A percentile compares a stretch with the other conserved stretches of the same genome.
Conservation (phyloP, 2,797 vertebrate species). For the Orestias chungarensis region DNA sequence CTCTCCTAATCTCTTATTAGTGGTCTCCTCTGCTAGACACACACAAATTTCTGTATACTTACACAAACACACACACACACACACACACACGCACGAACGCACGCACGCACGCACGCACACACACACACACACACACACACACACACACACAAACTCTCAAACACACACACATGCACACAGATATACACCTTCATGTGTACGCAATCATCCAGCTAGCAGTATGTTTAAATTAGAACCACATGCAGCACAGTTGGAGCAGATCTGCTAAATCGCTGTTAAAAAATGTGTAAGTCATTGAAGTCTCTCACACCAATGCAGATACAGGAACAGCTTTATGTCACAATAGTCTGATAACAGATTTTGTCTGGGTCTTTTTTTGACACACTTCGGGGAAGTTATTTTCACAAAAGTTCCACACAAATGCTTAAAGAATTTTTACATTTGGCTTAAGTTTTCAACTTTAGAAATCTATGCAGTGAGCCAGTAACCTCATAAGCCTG, state of each 20-base stretch:
- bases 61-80: slow-evolving; percentile 21
- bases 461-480: background rate
- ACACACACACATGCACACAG: slow-evolving; percentile 11
- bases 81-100: slow-evolving; percentile 33
- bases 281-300: slow-evolving; percentile 61
- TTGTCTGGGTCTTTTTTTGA: background rate
- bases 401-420: background rate
- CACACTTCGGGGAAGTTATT: slow-evolving; percentile 43
- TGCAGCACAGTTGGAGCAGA: slow-evolving; percentile 48
- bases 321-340: slow-evolving; percentile 26
- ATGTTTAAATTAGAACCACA: slow-evolving; percentile 60
- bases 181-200: slow-evolving; percentile 53
- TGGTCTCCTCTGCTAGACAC: slow-evolving; percentile 70
- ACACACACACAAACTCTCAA: slow-evolving; percentile 46
- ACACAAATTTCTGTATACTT: slow-evolving; percentile 20
- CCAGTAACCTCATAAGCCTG: background rate
- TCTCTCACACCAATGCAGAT: slow-evolving; percentile 3
- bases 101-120: slow-evolving; percentile 37
- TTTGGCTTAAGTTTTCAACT: slow-evolving; percentile 5
- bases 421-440: background rate
- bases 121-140: slow-evolving; percentile 21
- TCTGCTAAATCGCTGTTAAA: slow-evolving; percentile 58
- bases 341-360: slow-evolving; percentile 32
- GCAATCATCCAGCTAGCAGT: slow-evolving; percentile 44
- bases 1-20: slow-evolving; percentile 81